These are phyloP conservation scores for Drosophila kanapiae DNA, from an alignment of 1,140 invertebrate genomes.

Conservation along the genomic window DNA sequence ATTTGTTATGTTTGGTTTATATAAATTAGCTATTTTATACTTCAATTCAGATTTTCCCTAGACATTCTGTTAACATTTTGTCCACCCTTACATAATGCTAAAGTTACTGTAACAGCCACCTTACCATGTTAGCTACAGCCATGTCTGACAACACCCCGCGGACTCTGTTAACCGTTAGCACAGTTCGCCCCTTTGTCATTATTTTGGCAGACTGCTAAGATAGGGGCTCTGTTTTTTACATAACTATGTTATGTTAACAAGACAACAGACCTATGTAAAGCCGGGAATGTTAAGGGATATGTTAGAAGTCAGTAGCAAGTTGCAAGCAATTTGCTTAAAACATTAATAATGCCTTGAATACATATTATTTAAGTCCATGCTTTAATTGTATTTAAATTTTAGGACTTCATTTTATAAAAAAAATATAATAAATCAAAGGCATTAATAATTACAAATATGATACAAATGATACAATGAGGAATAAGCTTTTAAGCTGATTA, in stretches of 20 bases:
- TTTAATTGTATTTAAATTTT: not conserved
- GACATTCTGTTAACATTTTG: not conserved
- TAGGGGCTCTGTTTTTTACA: not conserved
- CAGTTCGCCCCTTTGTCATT: slow-evolving; percentile 32
- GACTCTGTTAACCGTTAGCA: slow-evolving; percentile 69
- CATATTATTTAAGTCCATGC: not conserved
- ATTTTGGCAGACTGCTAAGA: slow-evolving; percentile 6
- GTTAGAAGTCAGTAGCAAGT: not conserved
- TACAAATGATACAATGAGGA: too few relatives aligned
- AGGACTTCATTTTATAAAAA: too few relatives aligned
- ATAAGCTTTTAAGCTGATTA: not conserved
- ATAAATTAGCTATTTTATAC: too few relatives aligned
- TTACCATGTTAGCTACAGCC: not conserved
- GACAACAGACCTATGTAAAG: not conserved
- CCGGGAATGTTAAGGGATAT: not conserved
- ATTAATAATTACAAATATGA: not conserved
- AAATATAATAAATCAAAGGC: not conserved
- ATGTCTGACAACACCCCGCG: slow-evolving; percentile 17
- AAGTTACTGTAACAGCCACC: not conserved
- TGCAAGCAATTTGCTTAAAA: not conserved
- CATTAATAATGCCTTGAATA: too few relatives aligned
- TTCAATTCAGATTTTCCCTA: not conserved
- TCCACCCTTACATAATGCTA: slow-evolving; percentile 16
- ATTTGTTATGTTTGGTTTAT: too few relatives aligned
- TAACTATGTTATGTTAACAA: not conserved